Evolutionary conservation across 2,888 invertebrate species (phyloP), one percentile per base, ranked within the genome.

Genomic region (Autographa gamma): DNA sequence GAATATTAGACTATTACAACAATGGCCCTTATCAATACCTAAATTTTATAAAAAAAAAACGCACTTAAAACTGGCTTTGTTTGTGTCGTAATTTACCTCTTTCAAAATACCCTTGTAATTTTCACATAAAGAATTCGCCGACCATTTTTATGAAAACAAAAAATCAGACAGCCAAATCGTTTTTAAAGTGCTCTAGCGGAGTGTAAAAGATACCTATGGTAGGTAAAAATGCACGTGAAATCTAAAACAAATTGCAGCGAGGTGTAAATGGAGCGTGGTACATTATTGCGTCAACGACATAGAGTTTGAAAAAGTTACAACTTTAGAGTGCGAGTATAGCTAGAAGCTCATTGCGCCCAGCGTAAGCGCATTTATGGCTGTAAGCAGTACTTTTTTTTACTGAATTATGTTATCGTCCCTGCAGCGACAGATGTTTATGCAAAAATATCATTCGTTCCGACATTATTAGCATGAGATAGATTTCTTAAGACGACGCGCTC

Each of bases 231-330:
- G 89, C 86, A 89, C 86, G 87, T 82, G 89, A 89, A 91, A 91
- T 89, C 82, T 82, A 86, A 86, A 91, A 92, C 85, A 91, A 93
- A 93, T 90, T 90, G 91, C 89, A 81, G 86, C 71, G 88, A 87
- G 90, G 90, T 90, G 90, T 84, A 92, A 93, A 93, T 91, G 90
- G 90, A 90, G 89, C 89, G 89, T 80, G 79, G 85, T 84, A 82
- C 85, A 85, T 88, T 88, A 89, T 85, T 86, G 83, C 81, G 75
- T 76, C 74, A 72, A 25, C 25, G 25, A 25, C 25, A 25, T 25
- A 25, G 25, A 25, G 25, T 25, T 25, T 25, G 25, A 25, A 3
- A 25, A 25, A 25, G 25, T 25, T 25, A 25, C 25, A 25, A 25
- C 3, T 25, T 1, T 25, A 25, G 25, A 25, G 25, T 25, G 3